A percentile compares a stretch with the other conserved stretches of the same genome.
These are phyloP conservation scores for Lerema accius DNA, from an alignment of 1,140 invertebrate genomes.

Conservation along the genomic window DNA sequence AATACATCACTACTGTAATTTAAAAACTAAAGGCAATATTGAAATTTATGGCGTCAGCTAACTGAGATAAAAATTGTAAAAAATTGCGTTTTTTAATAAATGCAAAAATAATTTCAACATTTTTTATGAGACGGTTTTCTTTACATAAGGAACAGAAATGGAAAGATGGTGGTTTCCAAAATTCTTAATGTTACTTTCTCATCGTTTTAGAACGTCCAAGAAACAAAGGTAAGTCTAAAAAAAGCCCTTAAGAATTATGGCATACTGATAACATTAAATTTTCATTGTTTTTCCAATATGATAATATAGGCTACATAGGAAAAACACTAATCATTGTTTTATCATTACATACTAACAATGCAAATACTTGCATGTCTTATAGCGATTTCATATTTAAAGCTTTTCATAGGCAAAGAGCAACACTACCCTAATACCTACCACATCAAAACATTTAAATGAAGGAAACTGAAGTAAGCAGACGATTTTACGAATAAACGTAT, in stretches of 20 bases:
- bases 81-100: constrained; percentile 17
- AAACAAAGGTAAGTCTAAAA: not conserved
- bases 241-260: not conserved
- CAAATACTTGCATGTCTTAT: constrained; percentile 17
- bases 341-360: not conserved
- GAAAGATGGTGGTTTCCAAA: constrained; percentile 1
- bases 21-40: constrained; percentile 26
- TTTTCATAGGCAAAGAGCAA: constrained; percentile 44
- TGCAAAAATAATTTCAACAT: constrained; percentile 29
- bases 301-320: not conserved
- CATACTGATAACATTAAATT: constrained; percentile 16
- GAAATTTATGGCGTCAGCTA: constrained; percentile 21
- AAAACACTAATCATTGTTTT: not conserved
- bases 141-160: constrained; percentile 30
- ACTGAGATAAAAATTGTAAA: constrained; percentile 24
- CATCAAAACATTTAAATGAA: constrained; percentile 44
- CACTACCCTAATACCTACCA: constrained; percentile 40
- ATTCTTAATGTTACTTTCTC: too few species aligned
- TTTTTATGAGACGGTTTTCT: constrained; percentile 28
- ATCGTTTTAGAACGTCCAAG: not conserved
- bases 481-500: constrained; percentile 44
- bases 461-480: constrained; percentile 34
- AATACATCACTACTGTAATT: constrained; percentile 7
- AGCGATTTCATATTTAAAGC: constrained; percentile 46
- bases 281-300: not conserved